Evolutionary conservation across 1,140 invertebrate genomes (phyloP).

Genomic region (Diprion similis): DNA sequence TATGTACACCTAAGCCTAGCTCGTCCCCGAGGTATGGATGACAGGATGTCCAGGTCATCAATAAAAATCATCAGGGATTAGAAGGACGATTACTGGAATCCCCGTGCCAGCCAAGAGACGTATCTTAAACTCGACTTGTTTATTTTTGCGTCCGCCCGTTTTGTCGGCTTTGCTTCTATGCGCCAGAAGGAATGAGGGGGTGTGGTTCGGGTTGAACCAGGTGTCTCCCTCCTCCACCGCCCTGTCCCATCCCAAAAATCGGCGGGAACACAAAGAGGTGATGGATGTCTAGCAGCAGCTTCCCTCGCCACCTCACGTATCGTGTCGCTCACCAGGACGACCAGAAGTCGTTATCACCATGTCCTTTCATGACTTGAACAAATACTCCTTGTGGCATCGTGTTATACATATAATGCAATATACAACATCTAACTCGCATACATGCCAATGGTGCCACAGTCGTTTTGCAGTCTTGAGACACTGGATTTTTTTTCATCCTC

Average conservation of each 20-base stretch:
- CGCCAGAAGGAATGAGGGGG: constrained; percentile 11
- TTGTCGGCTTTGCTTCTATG: background rate
- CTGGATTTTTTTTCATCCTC: background rate
- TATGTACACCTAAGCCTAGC: no score
- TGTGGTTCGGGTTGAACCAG: constrained; percentile 35
- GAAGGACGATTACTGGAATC: constrained; percentile 16
- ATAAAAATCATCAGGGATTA: constrained; percentile 40
- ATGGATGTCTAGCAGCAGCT: constrained; percentile 43
- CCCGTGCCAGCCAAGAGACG: constrained; percentile 21
- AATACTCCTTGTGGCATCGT: no score
- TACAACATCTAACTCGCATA: background rate
- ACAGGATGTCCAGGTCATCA: constrained; percentile 23
- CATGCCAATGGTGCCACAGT: background rate
- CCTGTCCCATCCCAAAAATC: constrained; percentile 16
- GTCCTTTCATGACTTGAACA: background rate
- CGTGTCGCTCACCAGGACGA: constrained; percentile 40
- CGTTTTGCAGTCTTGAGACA: background rate
- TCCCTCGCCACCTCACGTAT: constrained; percentile 47
- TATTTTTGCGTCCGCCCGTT: constrained; percentile 2
- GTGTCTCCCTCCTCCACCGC: constrained; percentile 36
- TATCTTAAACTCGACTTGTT: constrained; percentile 9
- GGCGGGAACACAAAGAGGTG: constrained; percentile 42
- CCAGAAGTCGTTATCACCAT: constrained; percentile 38
- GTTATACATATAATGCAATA: background rate
- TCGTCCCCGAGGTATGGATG: background rate